Evolutionary conservation across 2,888 invertebrate species (phyloP), one percentile per base, ranked within the genome.

Genomic region (Helicoverpa assulta): DNA sequence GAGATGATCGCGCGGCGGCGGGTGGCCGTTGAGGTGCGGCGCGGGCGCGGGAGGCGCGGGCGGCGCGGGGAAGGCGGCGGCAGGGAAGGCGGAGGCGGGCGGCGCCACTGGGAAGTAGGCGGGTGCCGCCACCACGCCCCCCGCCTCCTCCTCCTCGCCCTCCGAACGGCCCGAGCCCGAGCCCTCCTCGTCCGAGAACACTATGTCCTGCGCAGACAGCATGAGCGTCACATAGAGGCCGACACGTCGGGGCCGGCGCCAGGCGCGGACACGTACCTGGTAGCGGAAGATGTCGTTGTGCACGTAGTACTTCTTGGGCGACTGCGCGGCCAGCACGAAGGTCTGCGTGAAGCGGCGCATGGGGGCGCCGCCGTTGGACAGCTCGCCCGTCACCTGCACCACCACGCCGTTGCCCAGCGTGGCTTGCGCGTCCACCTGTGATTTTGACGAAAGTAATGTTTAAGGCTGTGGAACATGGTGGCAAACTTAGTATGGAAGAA

Each of bases 201-300:
- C 95, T 92, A 95, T 93, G 90, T 96, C 96, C 96, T 96, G 86
- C 6, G 29, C 37, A 21, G 52, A 52, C 55, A 2, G 54, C 16
- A 10, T 52, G 21, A 50, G n/a, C 43, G 26, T 8, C 21, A 52
- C 40, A 40, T 14, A 7, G 12, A 12, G 40, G 14, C 40, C 12
- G 4, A 40, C 40, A 12, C 40, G 14, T 12, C 40, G 40, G 16
- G 19, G 18, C 29, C 14, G 40, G 16, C n/a, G 18, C 33, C 33
- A 33, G 33, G 33, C 33, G 18, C n/a, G 16, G 21, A 40, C 5
- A 51, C 33, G 37, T 51, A 97, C 99, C 97, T 99, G 99, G 94
- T 99, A 99, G 80, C 99, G 98, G 96, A 99, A 99, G 93, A 99
- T 99, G 95, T 99, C 99, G 94, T 99, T 99, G 94, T 99, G 99